Evolutionary conservation across 2,113 vertebrate genomes (phyloP).

Genomic region (Numenius arquata): DNA sequence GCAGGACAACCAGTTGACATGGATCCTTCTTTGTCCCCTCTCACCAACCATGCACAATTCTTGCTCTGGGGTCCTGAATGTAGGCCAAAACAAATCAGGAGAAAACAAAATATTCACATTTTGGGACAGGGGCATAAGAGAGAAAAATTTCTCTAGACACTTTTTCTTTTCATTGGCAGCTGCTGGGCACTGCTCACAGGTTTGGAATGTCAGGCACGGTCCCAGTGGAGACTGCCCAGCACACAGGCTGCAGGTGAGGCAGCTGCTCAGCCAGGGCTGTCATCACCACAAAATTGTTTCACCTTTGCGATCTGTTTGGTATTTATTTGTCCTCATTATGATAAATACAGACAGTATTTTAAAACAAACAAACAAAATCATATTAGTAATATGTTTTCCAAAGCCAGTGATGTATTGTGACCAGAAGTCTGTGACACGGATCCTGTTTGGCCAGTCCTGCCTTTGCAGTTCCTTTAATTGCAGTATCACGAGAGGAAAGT

Average conservation of each 20-base stretch:
- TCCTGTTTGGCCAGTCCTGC: neutral
- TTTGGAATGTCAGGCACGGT: neutral
- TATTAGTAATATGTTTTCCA: neutral
- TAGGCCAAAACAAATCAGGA: neutral
- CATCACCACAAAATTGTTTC: neutral
- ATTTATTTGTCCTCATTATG: neutral
- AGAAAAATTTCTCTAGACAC: neutral
- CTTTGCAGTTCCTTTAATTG: neutral
- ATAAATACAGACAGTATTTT: neutral
- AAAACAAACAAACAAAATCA: neutral
- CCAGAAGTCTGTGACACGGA: neutral
- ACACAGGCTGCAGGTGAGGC: conserved; percentile 6
- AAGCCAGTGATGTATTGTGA: neutral
- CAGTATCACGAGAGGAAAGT: neutral
- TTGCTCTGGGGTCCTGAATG: neutral
- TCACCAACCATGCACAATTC: neutral
- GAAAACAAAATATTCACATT: neutral
- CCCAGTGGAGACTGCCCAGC: neutral
- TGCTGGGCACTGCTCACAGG: neutral
- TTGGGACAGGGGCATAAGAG: neutral
- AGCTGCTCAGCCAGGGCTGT: neutral
- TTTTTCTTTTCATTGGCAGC: conserved; percentile 27
- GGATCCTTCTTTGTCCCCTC: neutral
- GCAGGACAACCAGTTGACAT: neutral
- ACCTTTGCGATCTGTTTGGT: neutral